Evolutionary conservation across 2,888 invertebrate species (phyloP), one percentile per base, ranked within the genome.

Genomic region (Dynastes grantii): DNA sequence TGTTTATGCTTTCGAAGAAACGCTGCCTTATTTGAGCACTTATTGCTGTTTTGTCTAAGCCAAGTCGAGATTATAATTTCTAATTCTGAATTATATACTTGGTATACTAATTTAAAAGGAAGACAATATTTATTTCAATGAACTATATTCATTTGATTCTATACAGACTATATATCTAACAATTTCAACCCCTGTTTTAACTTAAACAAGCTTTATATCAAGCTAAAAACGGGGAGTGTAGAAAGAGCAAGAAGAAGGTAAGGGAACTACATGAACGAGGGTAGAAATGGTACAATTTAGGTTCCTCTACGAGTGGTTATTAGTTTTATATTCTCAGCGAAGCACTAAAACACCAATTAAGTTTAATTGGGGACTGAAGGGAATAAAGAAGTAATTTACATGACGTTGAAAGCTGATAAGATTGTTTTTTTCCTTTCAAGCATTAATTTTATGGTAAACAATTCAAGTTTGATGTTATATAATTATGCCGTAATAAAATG

Each of bases 311-410:
- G 61, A 61, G 40, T 71, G 71, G 71, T 71, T 71, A 71, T 71
- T 71, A 71, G 71, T 75, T 75, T 75, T 49, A 75, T 75, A 61
- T 75, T 61, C 61, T 45, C 37, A 75, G 55, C 73, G 73, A 61
- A 75, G 73, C 63, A 75, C 61, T 75, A 61, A 75, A 75, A 75
- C 61, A 61, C 61, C 73, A 75, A 75, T 75, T 75, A 75, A 61
- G 45, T 61, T 61, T 75, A 75, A 75, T 75, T 75, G 73, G 73
- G 73, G 45, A 75, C 73, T 45, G 37, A 75, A 61, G 45, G 49
- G 73, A 75, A 61, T 75, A 61, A 75, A 71, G 55, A 71, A 71
- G 71, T 71, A 71, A 71, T 71, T 71, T 71, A 71, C 71, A 71
- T 71, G 58, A 71, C 71, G 71, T 55, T 71, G 61, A 61, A 75